Base-by-base conservation (phyloP, 2,888 invertebrate genomes). In the Liodrosophila aerea region DNA sequence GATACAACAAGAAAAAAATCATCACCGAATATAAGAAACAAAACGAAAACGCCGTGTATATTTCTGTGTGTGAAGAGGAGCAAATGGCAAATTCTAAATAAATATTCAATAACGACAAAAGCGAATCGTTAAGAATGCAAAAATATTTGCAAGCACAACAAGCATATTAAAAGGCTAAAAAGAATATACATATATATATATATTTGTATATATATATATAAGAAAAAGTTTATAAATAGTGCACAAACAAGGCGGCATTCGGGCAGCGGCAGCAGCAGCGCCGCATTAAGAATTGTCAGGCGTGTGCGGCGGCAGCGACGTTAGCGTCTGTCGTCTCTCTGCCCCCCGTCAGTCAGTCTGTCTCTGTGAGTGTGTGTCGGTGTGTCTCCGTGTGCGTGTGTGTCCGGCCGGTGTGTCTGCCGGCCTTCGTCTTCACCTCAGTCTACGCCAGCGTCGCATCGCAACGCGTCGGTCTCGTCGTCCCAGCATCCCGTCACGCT, bases 181-280 rank as follows among this genome's bases (percentile, higher is more conserved):
- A 39, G 18, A 39, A 18, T 0, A 18, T 15, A 13, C 36, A 11
- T 33, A 18, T 41, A 33, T 41, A 59, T 12, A 31, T 18, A 47
- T 37, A 40, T 59, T 51, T 45, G 7, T 29, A 7, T 41, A 5
- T 5, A 22, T 22, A 22, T 45, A 46, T 43, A 51, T 54, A 43
- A 51, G 61, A 52, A 60, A 78, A 62, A 61, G 76, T 85, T 85
- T 77, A 85, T 66, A 78, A 78, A 78, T 85, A 85, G 85, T 85
- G 78, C 86, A 83, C 80, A 77, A 74, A 65, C 82, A 70, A 69
- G 60, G 41, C 46, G n/a, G n/a, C n/a, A n/a, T n/a, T n/a, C n/a
- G n/a, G n/a, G n/a, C n/a, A n/a, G 56, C 40, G 36, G 47, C 53
- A 60, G 49, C 44, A 56, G n/a, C n/a, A n/a, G n/a, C n/a, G 64